Base-by-base conservation (phyloP, 1,140 invertebrate genomes). In the Dinothrombium tinctorium region DNA sequence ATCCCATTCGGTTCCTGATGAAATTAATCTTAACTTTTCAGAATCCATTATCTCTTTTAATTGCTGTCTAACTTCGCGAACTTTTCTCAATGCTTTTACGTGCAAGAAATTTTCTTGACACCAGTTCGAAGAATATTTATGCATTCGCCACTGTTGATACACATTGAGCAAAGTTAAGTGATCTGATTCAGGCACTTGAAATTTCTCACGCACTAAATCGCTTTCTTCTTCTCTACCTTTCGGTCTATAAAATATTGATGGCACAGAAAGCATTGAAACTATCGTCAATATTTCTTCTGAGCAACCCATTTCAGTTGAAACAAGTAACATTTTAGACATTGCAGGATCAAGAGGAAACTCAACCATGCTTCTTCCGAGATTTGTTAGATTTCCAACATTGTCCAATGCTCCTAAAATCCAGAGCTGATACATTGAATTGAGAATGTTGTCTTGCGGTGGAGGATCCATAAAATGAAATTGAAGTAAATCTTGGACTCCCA, bases 401-500 rank as follows among this genome's bases (percentile, higher is more conserved):
- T 99, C 90, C 12, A 99, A 58, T 0, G 94, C 92, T 17, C 90
- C 87, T 8, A 99, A 63, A 44, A 95, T 95, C 94, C 94, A 99
- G 24, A 99, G 59, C 56, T 98, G 92, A 61, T 96, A 99, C 64
- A 99, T 75, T 0, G 94, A 99, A 61, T 99, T 98, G 8, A 98
- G 62, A 54, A 99, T 94, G 51, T 96, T 99, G 56, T 98, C 92
- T 69, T 86, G 77, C 4, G 94, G 92, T 6, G 94, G 92, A 9
- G 92, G 87, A 57, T 99, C 94, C 94, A 99, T 99, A 52, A 99
- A 99, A 57, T 98, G 90, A 58, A 99, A 99, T 39, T 87, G 80
- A 15, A 99, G 58, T 12, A 99, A 63, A 63, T 96, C 83, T 51
- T 95, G 77, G 2, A 99, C 90, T 2, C 84, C 82, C 1, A 98